Conservation (phyloP, 2,797 vertebrate species). For the Cephalopachus bancanus region DNA sequence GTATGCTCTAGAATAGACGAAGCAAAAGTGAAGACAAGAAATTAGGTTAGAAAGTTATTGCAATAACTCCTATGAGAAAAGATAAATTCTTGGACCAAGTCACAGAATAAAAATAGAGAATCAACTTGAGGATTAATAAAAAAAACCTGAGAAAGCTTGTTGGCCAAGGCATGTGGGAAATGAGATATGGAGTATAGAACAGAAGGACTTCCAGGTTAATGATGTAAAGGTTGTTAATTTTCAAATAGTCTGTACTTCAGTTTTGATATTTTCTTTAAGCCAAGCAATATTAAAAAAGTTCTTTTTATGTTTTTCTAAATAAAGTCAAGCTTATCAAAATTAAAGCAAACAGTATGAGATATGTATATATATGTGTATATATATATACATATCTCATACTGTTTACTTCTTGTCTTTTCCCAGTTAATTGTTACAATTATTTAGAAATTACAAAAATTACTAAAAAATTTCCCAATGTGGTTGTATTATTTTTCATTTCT, state of each 20-base stretch:
- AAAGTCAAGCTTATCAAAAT: not conserved
- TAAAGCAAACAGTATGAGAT: not conserved
- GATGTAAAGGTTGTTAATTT: not conserved
- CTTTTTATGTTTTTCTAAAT: not conserved
- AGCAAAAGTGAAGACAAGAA: not conserved
- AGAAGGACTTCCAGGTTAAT: not conserved
- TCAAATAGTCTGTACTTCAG: not conserved
- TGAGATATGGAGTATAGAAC: not conserved
- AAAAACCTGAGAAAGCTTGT: not conserved
- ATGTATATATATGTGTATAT: too few species aligned
- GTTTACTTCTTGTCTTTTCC: not conserved
- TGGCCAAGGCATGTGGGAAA: not conserved
- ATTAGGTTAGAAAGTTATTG: not conserved
- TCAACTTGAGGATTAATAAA: not conserved
- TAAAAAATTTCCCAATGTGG: not conserved
- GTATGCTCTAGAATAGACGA: not conserved
- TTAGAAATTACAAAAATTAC: not conserved
- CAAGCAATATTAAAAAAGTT: not conserved
- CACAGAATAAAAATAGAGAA: not conserved
- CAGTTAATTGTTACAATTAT: not conserved
- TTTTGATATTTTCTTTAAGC: not conserved
- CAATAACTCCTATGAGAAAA: not conserved
- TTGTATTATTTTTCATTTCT: not conserved
- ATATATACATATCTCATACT: too few species aligned
- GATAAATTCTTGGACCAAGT: not conserved